phyloP scores from a whole-genome alignment of 2,797 vertebrate genomes.

The Somateria mollissima region DNA sequence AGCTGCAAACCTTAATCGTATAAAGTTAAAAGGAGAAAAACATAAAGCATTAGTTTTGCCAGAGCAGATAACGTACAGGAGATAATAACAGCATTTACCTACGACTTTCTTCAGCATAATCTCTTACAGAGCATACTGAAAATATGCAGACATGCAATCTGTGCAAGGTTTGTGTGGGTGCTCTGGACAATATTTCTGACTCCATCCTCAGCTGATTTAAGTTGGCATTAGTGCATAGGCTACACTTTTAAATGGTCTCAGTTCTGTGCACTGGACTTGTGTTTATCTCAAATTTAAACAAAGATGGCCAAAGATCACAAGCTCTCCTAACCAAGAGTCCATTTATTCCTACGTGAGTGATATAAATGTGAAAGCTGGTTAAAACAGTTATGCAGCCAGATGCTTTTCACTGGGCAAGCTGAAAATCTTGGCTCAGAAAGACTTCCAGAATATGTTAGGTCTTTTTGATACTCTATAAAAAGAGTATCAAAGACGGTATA shows the following conservation, averaged over 20 bases:
- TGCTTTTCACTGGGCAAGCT: background rate
- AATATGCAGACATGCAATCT: background rate
- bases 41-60: background rate
- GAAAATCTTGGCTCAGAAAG: background rate
- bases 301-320: background rate
- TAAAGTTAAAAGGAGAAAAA: background rate
- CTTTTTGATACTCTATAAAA: background rate
- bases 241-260: background rate
- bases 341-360: background rate
- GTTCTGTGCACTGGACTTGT: background rate
- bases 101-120: background rate
- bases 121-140: background rate
- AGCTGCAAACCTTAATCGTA: background rate
- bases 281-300: conserved; percentile 16
- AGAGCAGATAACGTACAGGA: background rate
- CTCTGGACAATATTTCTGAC: conserved; percentile 29
- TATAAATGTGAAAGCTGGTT: background rate
- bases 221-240: background rate
- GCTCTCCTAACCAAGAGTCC: background rate
- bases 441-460: background rate
- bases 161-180: background rate
- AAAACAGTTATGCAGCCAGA: background rate
- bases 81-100: conserved; percentile 25
- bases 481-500: background rate
- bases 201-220: conserved; percentile 8